Base-by-base conservation (phyloP, 2,797 vertebrate genomes). In the Dicrostonyx torquatus region DNA sequence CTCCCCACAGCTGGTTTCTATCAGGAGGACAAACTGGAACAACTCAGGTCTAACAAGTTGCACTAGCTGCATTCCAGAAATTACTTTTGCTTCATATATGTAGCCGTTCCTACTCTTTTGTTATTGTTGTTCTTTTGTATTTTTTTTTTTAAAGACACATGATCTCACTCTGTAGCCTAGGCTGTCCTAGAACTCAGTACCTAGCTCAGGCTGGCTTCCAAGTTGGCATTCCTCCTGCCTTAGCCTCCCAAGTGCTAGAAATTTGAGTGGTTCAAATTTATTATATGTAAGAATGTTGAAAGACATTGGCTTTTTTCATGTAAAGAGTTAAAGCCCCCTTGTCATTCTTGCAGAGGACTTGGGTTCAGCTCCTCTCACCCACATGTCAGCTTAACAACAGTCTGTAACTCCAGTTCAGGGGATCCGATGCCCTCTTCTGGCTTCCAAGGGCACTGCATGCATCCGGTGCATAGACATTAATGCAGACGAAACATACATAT, bases 1-100 rank as follows among this genome's bases (percentile, higher is more conserved):
- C 87, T 88, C 72, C 89, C 86, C 96, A 84, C 89, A 96, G 91
- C 95, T 96, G 11, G 26, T 89, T 96, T 92, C 60, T 97, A 64
- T 94, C 94, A 89, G 0, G 90, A 94, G 78, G 58, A 40, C 87
- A 37, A 89, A 89, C 96, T 94, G 97, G 93, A 97, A 95, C 82
- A 96, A 96, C 95, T 97, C 95, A 96, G 96, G 97, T 97, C 97
- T 94, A 89, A 79, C 95, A 89, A 94, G 83, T 50, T 85, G 83
- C 62, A 85, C 68, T 85, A 75, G 53, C 85, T 75, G 66, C 24
- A 62, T 94, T 92, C 60, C 95, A 94, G 95, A 91, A 97, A 89
- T 91, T 55, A 50, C 1, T 37, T 94, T 83, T 94, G 84, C 87
- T 94, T 95, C 45, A 40, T 60, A 76, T 85, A 14, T 50, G 66